Conservation (phyloP, 37 sponge, comb jelly and placozoan genomes). For the Hexactinellida sp. region DNA sequence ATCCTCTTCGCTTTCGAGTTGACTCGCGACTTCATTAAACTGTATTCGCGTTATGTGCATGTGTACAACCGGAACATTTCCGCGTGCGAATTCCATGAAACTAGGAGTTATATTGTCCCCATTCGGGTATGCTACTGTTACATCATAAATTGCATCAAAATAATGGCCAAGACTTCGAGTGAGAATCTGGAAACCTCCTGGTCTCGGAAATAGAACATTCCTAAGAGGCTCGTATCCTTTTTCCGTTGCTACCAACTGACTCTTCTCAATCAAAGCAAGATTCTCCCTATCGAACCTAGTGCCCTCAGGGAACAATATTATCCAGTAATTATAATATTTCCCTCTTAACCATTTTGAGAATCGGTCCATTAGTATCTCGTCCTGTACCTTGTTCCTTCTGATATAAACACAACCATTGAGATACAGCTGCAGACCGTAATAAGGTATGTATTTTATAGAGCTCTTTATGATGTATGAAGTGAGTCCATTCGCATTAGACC, state of each 20-base stretch:
- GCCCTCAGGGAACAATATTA: neutral
- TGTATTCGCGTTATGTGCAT: neutral
- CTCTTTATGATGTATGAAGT: neutral
- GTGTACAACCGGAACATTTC: neutral
- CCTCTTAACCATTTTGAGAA: neutral
- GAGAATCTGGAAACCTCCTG: slow-evolving; percentile 14
- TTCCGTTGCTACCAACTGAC: neutral
- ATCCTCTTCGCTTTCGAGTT: neutral
- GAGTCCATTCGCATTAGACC: neutral
- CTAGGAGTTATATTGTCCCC: neutral
- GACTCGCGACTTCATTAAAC: neutral
- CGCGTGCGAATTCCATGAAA: neutral
- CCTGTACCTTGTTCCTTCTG: neutral
- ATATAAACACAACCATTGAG: neutral
- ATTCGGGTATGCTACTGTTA: neutral
- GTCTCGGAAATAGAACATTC: neutral
- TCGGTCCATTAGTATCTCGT: neutral
- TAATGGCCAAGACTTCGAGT: neutral
- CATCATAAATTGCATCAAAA: slow-evolving; percentile 1
- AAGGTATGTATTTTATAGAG: neutral
- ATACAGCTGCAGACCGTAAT: slow-evolving; percentile 13
- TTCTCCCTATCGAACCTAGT: neutral
- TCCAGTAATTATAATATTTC: neutral
- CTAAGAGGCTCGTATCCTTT: neutral
- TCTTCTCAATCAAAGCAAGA: neutral